Base-by-base conservation (phyloP, 2,113 vertebrate species). In the Coptodon rendalli region DNA sequence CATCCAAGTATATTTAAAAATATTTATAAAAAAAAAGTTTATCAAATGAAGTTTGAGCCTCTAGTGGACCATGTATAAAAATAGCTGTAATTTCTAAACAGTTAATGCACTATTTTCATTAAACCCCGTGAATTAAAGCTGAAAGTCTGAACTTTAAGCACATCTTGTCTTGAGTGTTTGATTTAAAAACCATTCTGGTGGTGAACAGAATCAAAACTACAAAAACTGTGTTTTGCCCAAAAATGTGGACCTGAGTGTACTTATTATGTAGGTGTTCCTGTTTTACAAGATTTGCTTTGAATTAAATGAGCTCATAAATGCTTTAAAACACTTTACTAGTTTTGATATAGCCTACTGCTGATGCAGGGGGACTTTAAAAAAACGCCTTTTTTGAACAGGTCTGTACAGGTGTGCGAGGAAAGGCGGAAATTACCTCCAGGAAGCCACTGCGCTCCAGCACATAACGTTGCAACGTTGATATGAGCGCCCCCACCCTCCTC, bases 281-380 rank as follows among this genome's bases (percentile, higher is more conserved):
- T 40, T 68, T 68, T 40, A 68, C 19, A 14, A 14, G 11, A 63
- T 63, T 63, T 63, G 6, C 19, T 19, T 61, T 61, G 9, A 7
- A 73, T 73, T 73, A 45, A 73, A 73, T 29, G 40, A 73, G 68
- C 14, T 29, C 40, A 3, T 45, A 48, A 19, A 76, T 76, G 68
- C 12, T 19, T 29, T 73, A 73, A 45, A 73, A 73, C 0, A 73
- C 8, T 73, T 73, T n/a, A 66, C 61, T 38, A 66, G 19, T 38
- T 38, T 66, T 38, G 6, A 38, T 38, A n/a, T 5, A 66, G 31
- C 10, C 61, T 38, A 66, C 31, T 66, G 61, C 38, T 66, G 61
- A 38, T 12, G 1, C 17, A 66, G 31, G 61, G 17, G 4, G 17
- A 38, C 31, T 48, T 71, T 4, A 1, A 2, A 9, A 66, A 38